Base-by-base conservation (phyloP, 2,797 vertebrate genomes). In the Sebastes dallii region DNA sequence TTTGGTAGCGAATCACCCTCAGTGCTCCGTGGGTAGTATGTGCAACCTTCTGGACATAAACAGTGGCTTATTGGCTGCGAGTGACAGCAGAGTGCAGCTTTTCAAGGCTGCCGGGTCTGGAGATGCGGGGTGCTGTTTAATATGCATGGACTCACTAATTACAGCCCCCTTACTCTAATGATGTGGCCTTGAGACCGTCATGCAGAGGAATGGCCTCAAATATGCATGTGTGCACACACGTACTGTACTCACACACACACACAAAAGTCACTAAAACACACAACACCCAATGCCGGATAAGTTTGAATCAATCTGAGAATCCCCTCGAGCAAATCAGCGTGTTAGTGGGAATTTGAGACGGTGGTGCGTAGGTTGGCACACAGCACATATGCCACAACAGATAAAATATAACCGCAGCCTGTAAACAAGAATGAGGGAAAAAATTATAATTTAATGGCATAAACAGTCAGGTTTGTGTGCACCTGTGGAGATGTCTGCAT, bases 141-240 rank as follows among this genome's bases (percentile, higher is more conserved):
- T 94, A 95, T 95, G 92, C 92, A 95, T 93, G 91, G 84, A 68
- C 78, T 94, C 82, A 76, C 91, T 95, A 95, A 95, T 95, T 95
- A 94, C 89, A 85, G 86, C 85, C 89, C 89, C 92, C 90, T 90
- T 90, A 90, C 89, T 94, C 87, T 93, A 93, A 95, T 91, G 91
- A 95, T 91, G 89, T 91, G 91, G 93, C 90, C 91, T 92, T 93
- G 90, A 95, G 92, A 94, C 83, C 73, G 71, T 50, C 73, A 84
- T 90, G 64, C 77, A 79, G 69, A 88, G 77, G 56, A 86, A 84
- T 59, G 66, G 76, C 62, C 80, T 87, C 67, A 56, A 78, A 81
- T 86, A 80, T 79, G 79, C 72, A 87, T 62, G 55, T 72, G 54
- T 13, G 54, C 14, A 30, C 64, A 71, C 74, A 72, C 50, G 46